Evolutionary conservation across 2,888 invertebrate species (phyloP), one percentile per base, ranked within the genome.

Genomic region (Theretra japonica): DNA sequence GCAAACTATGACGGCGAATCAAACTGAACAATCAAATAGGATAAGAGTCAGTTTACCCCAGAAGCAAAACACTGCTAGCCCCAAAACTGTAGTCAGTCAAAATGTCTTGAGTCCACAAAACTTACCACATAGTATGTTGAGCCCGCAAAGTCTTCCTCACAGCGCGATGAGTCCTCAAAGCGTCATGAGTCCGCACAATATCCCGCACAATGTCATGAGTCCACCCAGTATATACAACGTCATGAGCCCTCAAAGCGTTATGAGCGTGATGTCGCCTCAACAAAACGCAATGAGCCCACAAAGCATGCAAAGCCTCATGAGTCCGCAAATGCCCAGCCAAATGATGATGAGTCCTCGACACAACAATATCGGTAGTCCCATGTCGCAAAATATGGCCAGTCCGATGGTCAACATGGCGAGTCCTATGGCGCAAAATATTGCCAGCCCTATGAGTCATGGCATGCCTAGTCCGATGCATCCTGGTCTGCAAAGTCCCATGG

Each of bases 201-300:
- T 91, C 72, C 86, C 89, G 41, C 91, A 88, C 68, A 88, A 80
- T 71, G 89, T 94, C 2, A 94, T 94, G 94, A 94, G 94, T 76
- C 93, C 93, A 21, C 92, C 92, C 0, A 93, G 90, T 72, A 87
- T 88, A 0, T 91, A 92, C 72, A 93, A 92, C 70, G 91, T 94
- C 0, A 93, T 95, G 92, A 94, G 94, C 72, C 94, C 94, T 1
- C 94, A 93, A 75, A 94, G 91, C 72, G 91, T 90, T 1, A 93
- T 93, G 93, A 94, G 93, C 71, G 93, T 93, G n/a, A 93, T 93
- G 93, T 93, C 93, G 57, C 93, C 93, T 4, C 93, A 91, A 77
- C 92, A 94, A 72, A 93, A 92, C 58, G 92, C 90, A 0, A 93
- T 94, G 94, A 94, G 94, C 73, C 94, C 94, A 1, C 93, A 93